Evolutionary conservation across 2,888 invertebrate genomes (phyloP), one percentile per base, ranked within the genome.

Genomic region (Unio pictorum): DNA sequence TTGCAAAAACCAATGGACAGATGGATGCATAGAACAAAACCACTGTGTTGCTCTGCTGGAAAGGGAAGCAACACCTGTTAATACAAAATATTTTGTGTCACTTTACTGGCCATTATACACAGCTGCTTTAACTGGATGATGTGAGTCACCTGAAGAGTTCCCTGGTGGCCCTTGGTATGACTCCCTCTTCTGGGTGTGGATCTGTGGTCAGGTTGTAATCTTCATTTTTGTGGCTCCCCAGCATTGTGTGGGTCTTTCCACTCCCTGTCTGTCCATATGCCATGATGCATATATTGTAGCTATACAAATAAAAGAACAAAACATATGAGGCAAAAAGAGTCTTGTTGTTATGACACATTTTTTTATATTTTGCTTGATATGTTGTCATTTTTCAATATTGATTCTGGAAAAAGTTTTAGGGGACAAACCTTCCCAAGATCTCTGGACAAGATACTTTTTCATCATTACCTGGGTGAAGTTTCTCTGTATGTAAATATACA

Each of bases 221-320:
- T 30, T 86, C 86, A 69, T 86, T 83, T 64, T 81, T 83, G 66
- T 86, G 86, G 66, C 84, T 84, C 11, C 87, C 87, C 64, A 87
- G 72, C 87, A 87, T 87, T 5, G 87, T 86, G 72, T 87, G 87
- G 18, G 87, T 87, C 69, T 87, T 87, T 20, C 87, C 87, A 78
- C 86, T 86, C 18, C 87, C 87, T 61, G 87, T 87, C 76, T 87
- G 87, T 15, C 87, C 87, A 72, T 87, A 87, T 4, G 87, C 87
- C 86, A 86, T 87, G n/a, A 87, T 86, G 74, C 86, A 86, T 34
- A 87, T 83, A 71, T 87, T 87, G 72, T 87, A 87, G n/a, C 86
- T 86, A 70, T 11, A 61, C 45, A 70, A 56, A 68, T 56, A 55
- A 66, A 63, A 58, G 18, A 18, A 68, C 7, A 17, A 20, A 11